Evolutionary conservation across 1,140 invertebrate genomes (phyloP).

Genomic region (Wiebesia pumilae): DNA sequence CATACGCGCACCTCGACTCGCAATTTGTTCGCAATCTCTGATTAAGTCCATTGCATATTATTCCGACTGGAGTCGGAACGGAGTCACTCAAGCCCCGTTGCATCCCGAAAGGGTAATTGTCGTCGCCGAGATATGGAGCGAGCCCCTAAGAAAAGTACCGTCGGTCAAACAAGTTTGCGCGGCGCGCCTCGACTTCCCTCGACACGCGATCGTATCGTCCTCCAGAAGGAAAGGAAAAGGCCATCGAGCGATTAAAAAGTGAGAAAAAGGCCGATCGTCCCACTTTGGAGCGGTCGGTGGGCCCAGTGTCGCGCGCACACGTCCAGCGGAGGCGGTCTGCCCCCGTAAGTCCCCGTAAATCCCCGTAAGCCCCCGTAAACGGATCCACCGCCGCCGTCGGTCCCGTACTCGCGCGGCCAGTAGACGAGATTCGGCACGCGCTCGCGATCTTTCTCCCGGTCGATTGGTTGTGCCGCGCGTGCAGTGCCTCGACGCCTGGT

Average conservation of each 20-base stretch:
- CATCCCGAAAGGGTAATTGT: background rate
- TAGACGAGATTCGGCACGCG: conserved; percentile 4
- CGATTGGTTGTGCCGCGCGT: background rate
- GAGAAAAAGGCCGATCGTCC: background rate
- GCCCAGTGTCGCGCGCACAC: background rate
- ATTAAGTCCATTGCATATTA: background rate
- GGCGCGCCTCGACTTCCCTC: too few species aligned
- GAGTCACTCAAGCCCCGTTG: too few species aligned
- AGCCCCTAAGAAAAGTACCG: background rate
- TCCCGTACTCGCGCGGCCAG: background rate
- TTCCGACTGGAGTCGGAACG: background rate
- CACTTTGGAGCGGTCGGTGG: background rate
- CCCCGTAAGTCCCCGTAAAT: too few species aligned
- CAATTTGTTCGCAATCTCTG: background rate
- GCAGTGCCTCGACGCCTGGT: too few species aligned
- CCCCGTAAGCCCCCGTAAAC: background rate
- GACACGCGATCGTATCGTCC: too few species aligned
- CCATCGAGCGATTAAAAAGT: background rate
- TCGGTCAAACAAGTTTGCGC: too few species aligned
- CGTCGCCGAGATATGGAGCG: background rate
- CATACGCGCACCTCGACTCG: too few species aligned
- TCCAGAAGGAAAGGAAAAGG: too few species aligned
- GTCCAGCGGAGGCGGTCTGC: background rate
- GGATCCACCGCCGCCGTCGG: background rate
- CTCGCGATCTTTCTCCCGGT: background rate